Conservation (phyloP, 92 coral and sea anemone species). For the Porites evermanni region DNA sequence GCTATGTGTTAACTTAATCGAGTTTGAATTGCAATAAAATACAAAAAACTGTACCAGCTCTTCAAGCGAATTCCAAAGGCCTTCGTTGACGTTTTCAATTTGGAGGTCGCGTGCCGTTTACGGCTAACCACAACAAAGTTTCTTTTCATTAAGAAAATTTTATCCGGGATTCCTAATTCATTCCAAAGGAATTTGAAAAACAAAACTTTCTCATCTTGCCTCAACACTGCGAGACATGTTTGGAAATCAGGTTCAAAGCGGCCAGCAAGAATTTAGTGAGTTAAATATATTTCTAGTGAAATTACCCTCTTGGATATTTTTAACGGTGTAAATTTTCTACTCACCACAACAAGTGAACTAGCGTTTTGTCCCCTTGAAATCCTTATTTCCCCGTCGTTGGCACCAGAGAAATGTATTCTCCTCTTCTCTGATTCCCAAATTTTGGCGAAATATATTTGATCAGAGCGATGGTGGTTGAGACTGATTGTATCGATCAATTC, state of each 20-base stretch:
- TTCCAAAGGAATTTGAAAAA: not conserved
- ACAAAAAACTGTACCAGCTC: not conserved
- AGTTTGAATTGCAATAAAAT: not conserved
- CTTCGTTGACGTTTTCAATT: not conserved
- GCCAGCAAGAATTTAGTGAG: not conserved
- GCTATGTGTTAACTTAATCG: not conserved
- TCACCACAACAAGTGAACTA: constrained; percentile 13
- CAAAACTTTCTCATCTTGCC: not conserved
- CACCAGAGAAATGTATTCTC: not conserved
- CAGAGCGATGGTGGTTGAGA: not conserved
- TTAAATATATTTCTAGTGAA: not conserved
- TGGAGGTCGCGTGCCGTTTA: constrained; percentile 43
- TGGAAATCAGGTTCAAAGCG: constrained; percentile 8
- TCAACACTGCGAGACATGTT: not conserved
- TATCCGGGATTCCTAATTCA: not conserved
- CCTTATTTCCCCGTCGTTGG: not conserved
- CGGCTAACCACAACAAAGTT: not conserved
- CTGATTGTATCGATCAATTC: constrained; percentile 11
- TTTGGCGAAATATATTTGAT: not conserved
- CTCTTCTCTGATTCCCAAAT: not conserved
- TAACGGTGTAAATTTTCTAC: not conserved
- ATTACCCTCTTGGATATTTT: not conserved
- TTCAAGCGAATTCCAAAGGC: constrained; percentile 21
- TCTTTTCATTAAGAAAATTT: not conserved
- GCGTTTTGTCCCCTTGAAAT: not conserved